These are phyloP conservation scores for Brenthis ino DNA, from an alignment of 2,888 invertebrate genomes.

Conservation along the genomic window DNA sequence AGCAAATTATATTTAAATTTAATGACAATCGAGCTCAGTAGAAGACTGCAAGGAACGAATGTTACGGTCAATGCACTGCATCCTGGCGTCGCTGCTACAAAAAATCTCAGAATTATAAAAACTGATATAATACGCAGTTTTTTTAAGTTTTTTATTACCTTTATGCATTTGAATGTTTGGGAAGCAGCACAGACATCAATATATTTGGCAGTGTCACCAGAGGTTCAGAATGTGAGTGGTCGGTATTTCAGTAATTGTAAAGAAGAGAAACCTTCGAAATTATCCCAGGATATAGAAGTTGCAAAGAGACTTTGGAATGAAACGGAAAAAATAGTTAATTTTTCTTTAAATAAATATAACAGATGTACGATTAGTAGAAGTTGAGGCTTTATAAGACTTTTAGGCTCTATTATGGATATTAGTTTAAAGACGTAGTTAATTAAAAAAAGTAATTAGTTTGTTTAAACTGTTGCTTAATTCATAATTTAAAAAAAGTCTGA, in stretches of 20 bases:
- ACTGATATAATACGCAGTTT: slow-evolving; percentile 56
- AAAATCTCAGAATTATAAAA: slow-evolving; percentile 84
- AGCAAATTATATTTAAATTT: slow-evolving; percentile 85
- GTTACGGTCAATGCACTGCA: slow-evolving; percentile 87
- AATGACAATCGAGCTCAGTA: slow-evolving; percentile 84
- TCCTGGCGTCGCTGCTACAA: slow-evolving; percentile 87
- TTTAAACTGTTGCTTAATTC: no score
- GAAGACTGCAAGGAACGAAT: slow-evolving; percentile 80
- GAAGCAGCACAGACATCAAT: slow-evolving; percentile 86
- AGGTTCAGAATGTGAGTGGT: slow-evolving; percentile 83
- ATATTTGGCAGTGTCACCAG: slow-evolving; percentile 80
- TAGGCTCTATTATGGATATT: no score
- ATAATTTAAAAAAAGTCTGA: no score
- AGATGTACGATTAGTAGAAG: slow-evolving; percentile 6
- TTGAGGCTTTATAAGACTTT: no score
- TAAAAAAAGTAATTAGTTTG: no score
- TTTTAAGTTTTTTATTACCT: slow-evolving; percentile 54
- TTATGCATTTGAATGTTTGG: slow-evolving; percentile 81
- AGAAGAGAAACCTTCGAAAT: slow-evolving; percentile 72
- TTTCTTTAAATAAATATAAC: slow-evolving; percentile 41
- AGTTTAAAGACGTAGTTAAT: no score
- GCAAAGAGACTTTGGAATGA: slow-evolving; percentile 85
- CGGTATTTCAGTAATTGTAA: slow-evolving; percentile 85
- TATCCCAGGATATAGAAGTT: slow-evolving; percentile 76
- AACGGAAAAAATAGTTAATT: slow-evolving; percentile 82